phyloP scores from a whole-genome alignment of 92 coral and sea anemone genomes.

The Porites evermanni region DNA sequence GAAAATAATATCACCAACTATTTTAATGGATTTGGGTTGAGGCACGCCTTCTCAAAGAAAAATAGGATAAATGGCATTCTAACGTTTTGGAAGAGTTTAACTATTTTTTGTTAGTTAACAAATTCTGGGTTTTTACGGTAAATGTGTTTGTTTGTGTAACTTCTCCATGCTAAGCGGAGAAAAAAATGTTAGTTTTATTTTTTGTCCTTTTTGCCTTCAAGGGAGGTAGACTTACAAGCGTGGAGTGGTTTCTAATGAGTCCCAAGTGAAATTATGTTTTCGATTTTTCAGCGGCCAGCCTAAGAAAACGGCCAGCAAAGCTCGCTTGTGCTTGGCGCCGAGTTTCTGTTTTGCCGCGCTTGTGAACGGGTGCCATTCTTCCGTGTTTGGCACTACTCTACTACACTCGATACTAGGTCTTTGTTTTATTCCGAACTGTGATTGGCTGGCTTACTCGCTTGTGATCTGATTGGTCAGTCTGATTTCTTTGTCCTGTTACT shows the following conservation, averaged over 20 bases:
- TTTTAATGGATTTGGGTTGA: not conserved
- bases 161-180: not conserved
- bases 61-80: not conserved
- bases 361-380: not conserved
- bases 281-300: not conserved
- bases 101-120: not conserved
- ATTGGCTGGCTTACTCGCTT: not conserved
- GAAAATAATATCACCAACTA: not conserved
- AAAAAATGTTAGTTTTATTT: not conserved
- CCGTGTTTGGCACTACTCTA: no score
- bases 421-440: not conserved
- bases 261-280: not conserved
- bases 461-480: not conserved
- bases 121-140: not conserved
- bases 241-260: not conserved
- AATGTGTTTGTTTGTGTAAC: not conserved
- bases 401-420: no score
- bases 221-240: not conserved
- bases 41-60: not conserved
- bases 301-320: not conserved
- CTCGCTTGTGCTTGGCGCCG: not conserved
- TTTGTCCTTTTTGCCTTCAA: not conserved
- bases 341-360: not conserved
- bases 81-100: not conserved
- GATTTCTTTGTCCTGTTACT: no score